These are phyloP conservation scores for Tethya wilhelma DNA, from an alignment of 37 sponge, comb jelly and placozoan genomes.

Conservation along the genomic window DNA sequence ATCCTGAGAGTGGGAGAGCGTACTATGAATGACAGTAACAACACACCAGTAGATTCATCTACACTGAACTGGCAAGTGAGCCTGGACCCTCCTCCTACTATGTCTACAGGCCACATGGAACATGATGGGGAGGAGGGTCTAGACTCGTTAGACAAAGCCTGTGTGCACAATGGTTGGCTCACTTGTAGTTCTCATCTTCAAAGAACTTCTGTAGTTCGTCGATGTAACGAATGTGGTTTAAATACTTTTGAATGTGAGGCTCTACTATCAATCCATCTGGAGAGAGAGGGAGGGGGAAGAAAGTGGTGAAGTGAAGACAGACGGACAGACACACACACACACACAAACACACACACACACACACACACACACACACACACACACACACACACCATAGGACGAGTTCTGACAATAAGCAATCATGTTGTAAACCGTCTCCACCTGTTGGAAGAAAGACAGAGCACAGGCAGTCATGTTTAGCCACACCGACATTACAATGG, in stretches of 20 bases:
- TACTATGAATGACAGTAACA: no score
- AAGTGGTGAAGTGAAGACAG: background rate
- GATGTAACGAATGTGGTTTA: constrained; percentile 57
- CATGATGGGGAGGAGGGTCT: background rate
- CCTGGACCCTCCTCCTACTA: no score
- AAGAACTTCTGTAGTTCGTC: constrained; percentile 86
- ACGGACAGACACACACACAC: background rate
- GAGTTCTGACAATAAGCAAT: constrained; percentile 82
- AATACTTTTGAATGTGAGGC: constrained; percentile 55
- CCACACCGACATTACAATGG: background rate
- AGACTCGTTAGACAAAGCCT: no score
- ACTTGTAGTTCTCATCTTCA: constrained; percentile 82
- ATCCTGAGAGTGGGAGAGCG: no score
- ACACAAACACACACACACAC: background rate
- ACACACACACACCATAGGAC: constrained; percentile 54
- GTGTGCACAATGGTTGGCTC: constrained; percentile 13
- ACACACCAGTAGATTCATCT: no score
- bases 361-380: constrained; percentile 5
- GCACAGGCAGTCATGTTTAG: no score
- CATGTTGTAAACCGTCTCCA: constrained; percentile 41
- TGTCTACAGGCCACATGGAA: no score
- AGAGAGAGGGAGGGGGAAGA: background rate
- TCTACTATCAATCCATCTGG: constrained; percentile 43
- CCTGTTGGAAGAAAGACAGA: no score
- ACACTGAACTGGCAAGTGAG: no score